These are phyloP conservation scores for Pteromalus puparum DNA, from an alignment of 1,140 invertebrate species.

Conservation along the genomic window DNA sequence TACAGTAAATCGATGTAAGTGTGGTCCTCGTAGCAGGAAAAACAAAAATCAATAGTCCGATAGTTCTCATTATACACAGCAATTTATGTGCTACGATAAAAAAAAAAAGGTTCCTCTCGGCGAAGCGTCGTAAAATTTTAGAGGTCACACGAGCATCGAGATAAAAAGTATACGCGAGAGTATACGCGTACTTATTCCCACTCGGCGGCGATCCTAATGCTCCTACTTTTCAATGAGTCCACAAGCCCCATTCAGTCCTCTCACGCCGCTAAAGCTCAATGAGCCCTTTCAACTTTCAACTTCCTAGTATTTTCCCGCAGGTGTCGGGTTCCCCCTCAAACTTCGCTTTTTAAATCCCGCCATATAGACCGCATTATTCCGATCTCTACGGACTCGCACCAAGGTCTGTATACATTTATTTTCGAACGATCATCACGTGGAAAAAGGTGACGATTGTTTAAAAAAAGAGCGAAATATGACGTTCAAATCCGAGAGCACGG, in stretches of 20 bases:
- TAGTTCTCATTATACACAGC: background rate
- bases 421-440: too few species aligned
- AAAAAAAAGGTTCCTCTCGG: background rate
- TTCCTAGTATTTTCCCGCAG: slow-evolving; percentile 3
- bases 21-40: background rate
- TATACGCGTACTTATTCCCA: too few species aligned
- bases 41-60: background rate
- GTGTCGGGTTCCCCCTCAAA: background rate
- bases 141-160: background rate
- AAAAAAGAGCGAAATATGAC: background rate
- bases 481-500: background rate
- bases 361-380: background rate
- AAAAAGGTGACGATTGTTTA: background rate
- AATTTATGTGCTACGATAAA: background rate
- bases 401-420: too few species aligned
- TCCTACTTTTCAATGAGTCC: background rate
- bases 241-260: background rate
- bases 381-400: too few species aligned
- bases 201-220: background rate
- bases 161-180: too few species aligned
- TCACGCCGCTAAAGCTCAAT: slow-evolving; percentile 2
- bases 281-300: slow-evolving; percentile 3
- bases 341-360: background rate
- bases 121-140: background rate
- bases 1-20: too few species aligned